Percentiles rank a stretch among this genome's conserved stretches.
Evolutionary conservation across 2,113 vertebrate genomes (phyloP).

Genomic region (Cavia aperea): DNA sequence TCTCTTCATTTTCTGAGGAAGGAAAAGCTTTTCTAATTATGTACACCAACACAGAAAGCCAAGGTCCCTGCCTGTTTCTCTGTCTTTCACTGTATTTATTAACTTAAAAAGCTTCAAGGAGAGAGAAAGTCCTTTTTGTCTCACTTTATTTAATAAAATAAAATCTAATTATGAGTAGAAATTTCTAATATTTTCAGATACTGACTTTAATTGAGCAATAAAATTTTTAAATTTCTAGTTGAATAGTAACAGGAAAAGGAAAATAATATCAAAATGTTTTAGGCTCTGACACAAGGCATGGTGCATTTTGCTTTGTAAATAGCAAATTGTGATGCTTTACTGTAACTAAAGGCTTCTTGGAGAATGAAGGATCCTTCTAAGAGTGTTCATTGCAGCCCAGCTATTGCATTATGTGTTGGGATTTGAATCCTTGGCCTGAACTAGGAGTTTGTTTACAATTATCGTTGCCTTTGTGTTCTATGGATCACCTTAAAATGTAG

Average conservation of each 20-base stretch:
- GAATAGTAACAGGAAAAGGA: neutral
- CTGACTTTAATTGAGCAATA: slow-evolving; percentile 18
- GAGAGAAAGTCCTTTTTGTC: neutral
- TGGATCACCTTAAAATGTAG: neutral
- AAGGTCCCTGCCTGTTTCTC: neutral
- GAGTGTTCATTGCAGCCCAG: neutral
- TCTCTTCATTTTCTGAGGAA: neutral
- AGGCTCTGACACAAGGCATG: neutral
- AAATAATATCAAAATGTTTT: slow-evolving; percentile 8
- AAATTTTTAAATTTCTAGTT: slow-evolving; percentile 14
- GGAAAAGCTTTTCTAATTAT: neutral
- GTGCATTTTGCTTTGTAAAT: slow-evolving; percentile 10
- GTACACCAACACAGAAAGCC: neutral
- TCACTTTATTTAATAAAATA: slow-evolving; percentile 17
- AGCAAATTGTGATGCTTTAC: neutral
- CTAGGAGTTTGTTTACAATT: neutral
- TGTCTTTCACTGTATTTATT: neutral
- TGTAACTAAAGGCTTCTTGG: neutral
- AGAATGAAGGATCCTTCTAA: slow-evolving; percentile 4
- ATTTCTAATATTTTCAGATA: neutral
- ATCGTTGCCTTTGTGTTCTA: neutral
- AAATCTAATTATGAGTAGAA: slow-evolving; percentile 18
- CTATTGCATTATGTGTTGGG: neutral
- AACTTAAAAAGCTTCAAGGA: neutral
- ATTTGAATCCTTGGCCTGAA: neutral